Evolutionary conservation across 2,888 invertebrate genomes (phyloP), one percentile per base, ranked within the genome.

Genomic region (Oscheius myriophilus): DNA sequence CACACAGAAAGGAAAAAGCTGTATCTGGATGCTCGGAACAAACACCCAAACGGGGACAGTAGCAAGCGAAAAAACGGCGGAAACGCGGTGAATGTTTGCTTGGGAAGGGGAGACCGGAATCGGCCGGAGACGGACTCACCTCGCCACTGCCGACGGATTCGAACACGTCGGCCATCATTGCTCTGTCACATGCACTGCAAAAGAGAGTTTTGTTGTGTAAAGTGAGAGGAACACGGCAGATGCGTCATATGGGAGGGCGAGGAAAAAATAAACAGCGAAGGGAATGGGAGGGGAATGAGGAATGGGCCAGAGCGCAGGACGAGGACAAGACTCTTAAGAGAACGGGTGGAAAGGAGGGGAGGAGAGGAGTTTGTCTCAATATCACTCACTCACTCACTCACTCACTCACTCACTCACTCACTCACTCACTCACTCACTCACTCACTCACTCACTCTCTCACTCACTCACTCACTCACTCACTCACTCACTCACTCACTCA

Each of bases 231-330:
- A 45, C n/a, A 45, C n/a, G 33, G 33, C 33, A 33, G 33, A 33
- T 33, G 33, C 33, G 33, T 33, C 33, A 33, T 9, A 61, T 12
- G 46, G 55, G 33, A 16, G 55, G 16, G 53, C 14, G 33, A 55
- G 33, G 18, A 39, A n/a, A 39, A 55, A 39, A 55, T 7, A 33
- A 25, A 26, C 16, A 46, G 16, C 18, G 49, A 52, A 63, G 63
- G 42, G 21, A 64, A 42, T 23, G 18, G 6, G 59, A 42, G 18
- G 23, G 53, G 14, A 41, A 64, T 55, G 33, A 23, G 43, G 25
- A 46, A n/a, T 62, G 41, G 52, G 43, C 54, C 55, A 46, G n/a
- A n/a, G n/a, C n/a, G n/a, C n/a, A n/a, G n/a, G n/a, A 65, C 45
- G 43, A 63, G 45, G 33, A 53, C 12, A 45, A 58, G 46, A 42